Evolutionary conservation across 2,113 vertebrate species (phyloP).

Genomic region (Sterrhoptilus dennistouni): DNA sequence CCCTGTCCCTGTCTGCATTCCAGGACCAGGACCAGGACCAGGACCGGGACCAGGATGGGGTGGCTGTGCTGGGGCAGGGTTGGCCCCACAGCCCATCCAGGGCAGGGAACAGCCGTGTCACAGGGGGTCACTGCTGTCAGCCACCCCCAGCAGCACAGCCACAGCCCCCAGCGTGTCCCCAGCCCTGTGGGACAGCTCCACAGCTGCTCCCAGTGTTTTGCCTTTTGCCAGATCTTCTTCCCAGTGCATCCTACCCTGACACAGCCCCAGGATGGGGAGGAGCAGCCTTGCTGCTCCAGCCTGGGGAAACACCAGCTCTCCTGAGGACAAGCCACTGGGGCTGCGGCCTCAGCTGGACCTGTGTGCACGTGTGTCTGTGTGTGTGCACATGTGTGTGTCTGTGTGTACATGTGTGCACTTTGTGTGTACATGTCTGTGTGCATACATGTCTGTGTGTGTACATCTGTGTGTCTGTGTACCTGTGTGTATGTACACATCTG

Average conservation of each 20-base stretch:
- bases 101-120: neutral
- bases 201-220: rapidly evolving
- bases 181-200: neutral
- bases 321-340: rapidly evolving
- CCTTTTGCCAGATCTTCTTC: neutral
- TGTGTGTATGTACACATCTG: neutral
- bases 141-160: neutral
- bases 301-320: neutral
- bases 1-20: neutral
- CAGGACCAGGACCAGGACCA: rapidly evolving
- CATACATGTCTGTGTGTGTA: no score
- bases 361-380: neutral
- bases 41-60: neutral
- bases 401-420: neutral
- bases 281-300: neutral
- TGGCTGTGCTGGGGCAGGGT: neutral
- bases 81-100: rapidly evolving
- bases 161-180: neutral
- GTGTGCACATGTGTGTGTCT: neutral
- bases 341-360: neutral
- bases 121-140: neutral
- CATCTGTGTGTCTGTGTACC: no score
- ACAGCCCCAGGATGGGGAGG: neutral
- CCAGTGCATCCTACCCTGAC: neutral
- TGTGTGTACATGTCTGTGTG: neutral